A percentile compares a stretch with the other conserved stretches of the same genome.
Conservation (phyloP, 1,140 invertebrate species). For the Hydropsyche tenuis region DNA sequence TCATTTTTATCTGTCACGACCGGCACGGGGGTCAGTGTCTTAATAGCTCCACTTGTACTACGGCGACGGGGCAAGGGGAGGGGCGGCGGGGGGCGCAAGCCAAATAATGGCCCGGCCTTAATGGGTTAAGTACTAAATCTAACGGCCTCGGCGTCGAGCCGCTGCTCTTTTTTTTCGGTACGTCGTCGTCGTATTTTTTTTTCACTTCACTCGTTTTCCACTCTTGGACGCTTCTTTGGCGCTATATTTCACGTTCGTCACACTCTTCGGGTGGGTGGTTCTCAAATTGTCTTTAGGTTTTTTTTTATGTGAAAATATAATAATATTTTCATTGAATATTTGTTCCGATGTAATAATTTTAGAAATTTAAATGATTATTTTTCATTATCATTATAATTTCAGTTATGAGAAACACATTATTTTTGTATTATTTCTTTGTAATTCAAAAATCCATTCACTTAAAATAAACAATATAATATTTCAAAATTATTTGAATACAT, state of each 20-base stretch:
- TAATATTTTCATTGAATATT: too few species aligned
- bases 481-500: too few species aligned
- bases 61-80: not conserved
- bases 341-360: too few species aligned
- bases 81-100: not conserved
- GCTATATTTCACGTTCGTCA: slow-evolving; percentile 16
- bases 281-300: too few species aligned
- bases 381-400: too few species aligned
- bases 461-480: too few species aligned
- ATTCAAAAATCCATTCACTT: too few species aligned
- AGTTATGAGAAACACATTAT: too few species aligned
- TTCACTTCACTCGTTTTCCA: not conserved
- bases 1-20: slow-evolving; percentile 23
- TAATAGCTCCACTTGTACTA: slow-evolving; percentile 21
- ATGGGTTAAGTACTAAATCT: slow-evolving; percentile 27
- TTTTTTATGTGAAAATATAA: too few species aligned
- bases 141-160: not conserved
- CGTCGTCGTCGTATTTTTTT: not conserved
- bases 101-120: slow-evolving; percentile 18
- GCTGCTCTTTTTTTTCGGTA: not conserved
- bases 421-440: too few species aligned
- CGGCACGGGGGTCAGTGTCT: slow-evolving; percentile 15
- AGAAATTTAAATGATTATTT: too few species aligned
- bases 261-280: not conserved
- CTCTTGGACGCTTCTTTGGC: not conserved